Base-by-base conservation (phyloP, 2,888 invertebrate species). In the Rhyacophila evoluta region DNA sequence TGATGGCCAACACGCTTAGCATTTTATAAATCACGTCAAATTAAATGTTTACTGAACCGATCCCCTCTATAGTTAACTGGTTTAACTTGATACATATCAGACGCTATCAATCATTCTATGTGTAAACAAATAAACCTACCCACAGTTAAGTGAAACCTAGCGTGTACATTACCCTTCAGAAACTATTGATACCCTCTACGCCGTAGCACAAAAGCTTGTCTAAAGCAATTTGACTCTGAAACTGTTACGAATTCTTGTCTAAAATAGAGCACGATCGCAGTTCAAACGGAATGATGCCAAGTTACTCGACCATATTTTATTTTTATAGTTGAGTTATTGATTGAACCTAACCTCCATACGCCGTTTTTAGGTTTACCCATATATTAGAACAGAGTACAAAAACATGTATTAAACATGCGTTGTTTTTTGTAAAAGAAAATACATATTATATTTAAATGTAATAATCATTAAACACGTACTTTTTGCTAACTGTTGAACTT, bases 101-200 rank as follows among this genome's bases (percentile, higher is more conserved):
- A 55, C 19, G 55, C 55, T 55, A 55, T 55, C 55, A 55, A 55
- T 55, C 55, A 55, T 55, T 55, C 15, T 25, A 55, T 55, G 55
- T 19, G 55, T 19, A 55, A 55, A 55, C 19, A 55, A 55, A 55
- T 19, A 19, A 55, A 55, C 55, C 55, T 19, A 55, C 55, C 55
- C 19, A 55, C 19, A 55, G 19, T 19, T 55, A 25, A 25, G 55
- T 55, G 25, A 25, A 55, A 55, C 55, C 55, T 55, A 55, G 55
- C 55, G 55, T 55, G 55, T 55, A 55, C 55, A 55, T 12, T 25
- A 55, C 55, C 19, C 55, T 55, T 55, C 55, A 55, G 55, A 19
- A 55, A 19, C 55, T 55, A 55, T 55, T 55, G 55, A 55, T 55
- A 55, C 55, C 55, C 15, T 55, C 19, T 25, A 55, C 55, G 55